phyloP scores from a whole-genome alignment of 2,113 vertebrate genomes.

The Microtus pennsylvanicus region DNA sequence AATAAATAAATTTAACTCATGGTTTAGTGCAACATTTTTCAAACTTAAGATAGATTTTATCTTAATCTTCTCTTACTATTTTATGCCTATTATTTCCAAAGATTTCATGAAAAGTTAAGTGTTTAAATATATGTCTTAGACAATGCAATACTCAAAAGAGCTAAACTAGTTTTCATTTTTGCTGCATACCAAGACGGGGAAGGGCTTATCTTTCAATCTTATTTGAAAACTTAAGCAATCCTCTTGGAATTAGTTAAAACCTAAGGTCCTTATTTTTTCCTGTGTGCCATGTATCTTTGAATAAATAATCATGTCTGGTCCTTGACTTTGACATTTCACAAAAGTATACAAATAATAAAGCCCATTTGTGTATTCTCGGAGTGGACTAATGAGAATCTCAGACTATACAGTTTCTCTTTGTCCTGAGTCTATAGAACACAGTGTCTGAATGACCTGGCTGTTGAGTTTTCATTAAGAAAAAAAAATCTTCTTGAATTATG shows the following conservation, averaged over 20 bases:
- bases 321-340: background rate
- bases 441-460: background rate
- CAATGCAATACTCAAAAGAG: background rate
- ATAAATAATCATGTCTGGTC: background rate
- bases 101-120: background rate
- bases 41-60: background rate
- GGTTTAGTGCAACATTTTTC: constrained; percentile 22
- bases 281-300: background rate
- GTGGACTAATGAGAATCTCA: background rate
- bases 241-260: constrained; percentile 1
- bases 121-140: background rate
- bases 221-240: background rate
- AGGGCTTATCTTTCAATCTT: background rate
- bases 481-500: background rate
- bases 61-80: background rate
- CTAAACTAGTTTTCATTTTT: background rate
- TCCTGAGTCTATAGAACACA: background rate
- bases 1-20: background rate
- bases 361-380: background rate
- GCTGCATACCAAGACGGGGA: background rate
- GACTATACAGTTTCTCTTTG: background rate
- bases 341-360: background rate
- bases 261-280: background rate
- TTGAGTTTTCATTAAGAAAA: background rate
- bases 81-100: background rate